These are phyloP conservation scores for Eurypyga helias DNA, from an alignment of 2,113 vertebrate genomes.

Conservation along the genomic window DNA sequence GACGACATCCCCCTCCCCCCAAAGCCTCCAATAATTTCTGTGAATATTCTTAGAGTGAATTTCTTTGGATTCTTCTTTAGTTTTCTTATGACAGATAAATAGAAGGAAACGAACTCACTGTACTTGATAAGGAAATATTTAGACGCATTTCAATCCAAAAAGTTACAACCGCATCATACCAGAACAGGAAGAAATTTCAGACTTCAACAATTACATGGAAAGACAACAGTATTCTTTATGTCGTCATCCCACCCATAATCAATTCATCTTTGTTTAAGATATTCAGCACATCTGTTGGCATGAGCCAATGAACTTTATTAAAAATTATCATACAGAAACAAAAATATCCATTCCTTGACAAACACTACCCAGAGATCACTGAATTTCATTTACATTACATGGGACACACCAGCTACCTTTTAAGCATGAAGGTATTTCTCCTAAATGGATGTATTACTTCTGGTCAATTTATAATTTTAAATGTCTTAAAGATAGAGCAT, in stretches of 20 bases:
- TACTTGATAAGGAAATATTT: background rate
- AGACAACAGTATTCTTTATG: background rate
- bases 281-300: background rate
- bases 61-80: background rate
- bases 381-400: background rate
- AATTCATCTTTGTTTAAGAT: background rate
- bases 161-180: background rate
- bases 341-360: background rate
- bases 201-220: background rate
- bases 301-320: background rate
- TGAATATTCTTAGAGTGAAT: background rate
- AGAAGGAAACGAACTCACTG: background rate
- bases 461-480: background rate
- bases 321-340: background rate
- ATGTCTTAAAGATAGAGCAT: background rate
- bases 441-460: background rate
- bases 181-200: background rate
- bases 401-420: background rate
- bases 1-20: background rate
- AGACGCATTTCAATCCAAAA: background rate
- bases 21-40: background rate
- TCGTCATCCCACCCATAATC: rapidly evolving
- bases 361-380: background rate
- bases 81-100: background rate
- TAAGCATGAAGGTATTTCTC: background rate